Evolutionary conservation across 2,113 vertebrate species (phyloP).

Genomic region (Zosterops japonicus): DNA sequence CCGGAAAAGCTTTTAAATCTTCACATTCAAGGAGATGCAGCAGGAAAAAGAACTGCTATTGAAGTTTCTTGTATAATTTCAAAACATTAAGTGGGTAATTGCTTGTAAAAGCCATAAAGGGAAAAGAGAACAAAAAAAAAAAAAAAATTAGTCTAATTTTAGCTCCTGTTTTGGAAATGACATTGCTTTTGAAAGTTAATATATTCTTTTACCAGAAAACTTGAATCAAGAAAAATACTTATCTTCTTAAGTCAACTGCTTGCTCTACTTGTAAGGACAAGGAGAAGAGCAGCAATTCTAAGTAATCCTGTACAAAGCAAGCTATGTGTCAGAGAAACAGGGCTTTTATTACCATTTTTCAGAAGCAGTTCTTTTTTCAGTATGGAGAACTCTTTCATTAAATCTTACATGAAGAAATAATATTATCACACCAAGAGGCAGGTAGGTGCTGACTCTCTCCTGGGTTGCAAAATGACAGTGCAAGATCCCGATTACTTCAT

Average conservation of each 20-base stretch:
- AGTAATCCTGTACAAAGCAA: not conserved
- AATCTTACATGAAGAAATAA: not conserved
- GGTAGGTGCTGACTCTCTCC: not conserved
- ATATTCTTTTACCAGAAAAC: conserved; percentile 17
- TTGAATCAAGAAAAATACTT: not conserved
- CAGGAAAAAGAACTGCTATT: conserved; percentile 16
- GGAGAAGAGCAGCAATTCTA: not conserved
- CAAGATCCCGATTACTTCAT: not conserved
- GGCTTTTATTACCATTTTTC: not conserved
- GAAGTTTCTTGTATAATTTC: conserved; percentile 50
- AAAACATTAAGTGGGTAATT: conserved; percentile 59
- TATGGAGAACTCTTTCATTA: not conserved
- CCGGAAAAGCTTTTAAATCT: conserved; percentile 47
- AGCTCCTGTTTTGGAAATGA: conserved; percentile 26
- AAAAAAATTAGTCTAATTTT: conserved; percentile 28
- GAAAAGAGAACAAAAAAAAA: not conserved
- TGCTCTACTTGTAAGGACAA: not conserved
- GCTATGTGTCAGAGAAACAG: not conserved
- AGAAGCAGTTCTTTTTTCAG: not conserved
- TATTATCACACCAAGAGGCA: not conserved
- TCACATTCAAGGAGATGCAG: conserved; percentile 21
- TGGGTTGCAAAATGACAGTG: not conserved
- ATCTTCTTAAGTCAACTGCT: not conserved
- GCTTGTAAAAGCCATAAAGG: conserved; percentile 48
- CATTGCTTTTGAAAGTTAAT: conserved; percentile 40